Percentiles rank a stretch among this genome's conserved stretches.
Conservation (phyloP, 1,140 invertebrate genomes). For the Drosophila pandora region DNA sequence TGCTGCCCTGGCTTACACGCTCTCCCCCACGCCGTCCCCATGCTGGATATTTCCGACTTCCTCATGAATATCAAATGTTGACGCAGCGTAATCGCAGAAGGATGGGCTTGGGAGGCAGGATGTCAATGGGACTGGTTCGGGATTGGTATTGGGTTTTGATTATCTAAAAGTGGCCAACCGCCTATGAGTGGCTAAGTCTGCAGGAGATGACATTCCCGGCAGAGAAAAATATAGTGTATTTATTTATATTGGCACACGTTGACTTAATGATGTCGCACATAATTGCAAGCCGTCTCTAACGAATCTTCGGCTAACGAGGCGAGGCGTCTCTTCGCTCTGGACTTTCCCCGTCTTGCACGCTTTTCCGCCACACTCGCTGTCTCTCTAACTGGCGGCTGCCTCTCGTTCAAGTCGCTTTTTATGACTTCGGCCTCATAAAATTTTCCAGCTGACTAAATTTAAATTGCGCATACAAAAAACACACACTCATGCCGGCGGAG, state of each 20-base stretch:
- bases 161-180: slow-evolving; percentile 23
- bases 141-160: slow-evolving; percentile 73
- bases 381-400: neutral
- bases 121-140: neutral
- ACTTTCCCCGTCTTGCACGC: neutral
- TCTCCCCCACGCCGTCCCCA: neutral
- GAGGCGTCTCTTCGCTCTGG: neutral
- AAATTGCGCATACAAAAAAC: slow-evolving; percentile 63
- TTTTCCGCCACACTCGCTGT: neutral
- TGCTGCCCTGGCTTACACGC: slow-evolving; percentile 15
- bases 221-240: neutral
- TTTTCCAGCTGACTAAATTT: slow-evolving; percentile 68
- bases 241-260: too few relatives aligned
- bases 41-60: slow-evolving; percentile 28
- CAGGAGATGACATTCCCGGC: slow-evolving; percentile 39
- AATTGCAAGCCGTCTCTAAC: neutral
- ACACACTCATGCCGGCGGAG: slow-evolving; percentile 14
- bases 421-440: slow-evolving; percentile 36
- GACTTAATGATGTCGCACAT: neutral
- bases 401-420: slow-evolving; percentile 16
- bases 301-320: neutral
- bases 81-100: slow-evolving; percentile 34
- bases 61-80: slow-evolving; percentile 76
- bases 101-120: neutral
- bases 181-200: neutral